A percentile compares a stretch with the other conserved stretches of the same genome.
These are phyloP conservation scores for Agapostemon virescens DNA, from an alignment of 2,888 invertebrate species.

Conservation along the genomic window DNA sequence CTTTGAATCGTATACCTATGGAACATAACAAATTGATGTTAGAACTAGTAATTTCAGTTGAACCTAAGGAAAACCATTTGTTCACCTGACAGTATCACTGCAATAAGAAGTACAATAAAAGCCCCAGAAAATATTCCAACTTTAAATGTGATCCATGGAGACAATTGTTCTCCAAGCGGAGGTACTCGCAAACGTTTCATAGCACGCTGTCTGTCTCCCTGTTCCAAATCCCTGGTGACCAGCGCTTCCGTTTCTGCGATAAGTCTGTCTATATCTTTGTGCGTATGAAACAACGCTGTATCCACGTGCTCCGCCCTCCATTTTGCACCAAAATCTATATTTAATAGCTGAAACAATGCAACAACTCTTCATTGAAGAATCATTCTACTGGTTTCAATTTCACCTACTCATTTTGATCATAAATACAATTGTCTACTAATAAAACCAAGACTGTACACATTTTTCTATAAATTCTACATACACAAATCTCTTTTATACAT, in stretches of 20 bases:
- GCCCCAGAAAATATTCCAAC: constrained; percentile 92
- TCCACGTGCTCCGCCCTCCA: constrained; percentile 92
- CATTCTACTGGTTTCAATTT: background rate
- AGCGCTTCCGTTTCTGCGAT: constrained; percentile 90
- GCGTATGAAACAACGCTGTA: constrained; percentile 90
- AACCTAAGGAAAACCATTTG: too few relatives aligned
- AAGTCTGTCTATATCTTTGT: constrained; percentile 91
- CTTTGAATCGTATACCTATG: constrained; percentile 58
- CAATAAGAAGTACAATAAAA: constrained; percentile 87
- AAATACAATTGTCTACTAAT: background rate
- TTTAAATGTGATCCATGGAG: constrained; percentile 91
- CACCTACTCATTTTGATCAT: background rate
- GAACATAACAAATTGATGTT: background rate
- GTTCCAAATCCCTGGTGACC: constrained; percentile 87
- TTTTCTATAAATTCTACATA: background rate
- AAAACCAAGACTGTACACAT: background rate
- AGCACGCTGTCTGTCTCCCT: constrained; percentile 90
- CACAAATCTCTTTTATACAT: constrained; percentile 17
- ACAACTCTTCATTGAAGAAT: constrained; percentile 7
- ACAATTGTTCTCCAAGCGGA: constrained; percentile 91
- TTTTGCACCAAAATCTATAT: constrained; percentile 86
- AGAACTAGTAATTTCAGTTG: too few relatives aligned
- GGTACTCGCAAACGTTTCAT: constrained; percentile 94
- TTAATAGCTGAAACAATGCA: constrained; percentile 81
- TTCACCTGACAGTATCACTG: constrained; percentile 87